Evolutionary conservation across 2,113 vertebrate species (phyloP).

Genomic region (Thalassoma bifasciatum): DNA sequence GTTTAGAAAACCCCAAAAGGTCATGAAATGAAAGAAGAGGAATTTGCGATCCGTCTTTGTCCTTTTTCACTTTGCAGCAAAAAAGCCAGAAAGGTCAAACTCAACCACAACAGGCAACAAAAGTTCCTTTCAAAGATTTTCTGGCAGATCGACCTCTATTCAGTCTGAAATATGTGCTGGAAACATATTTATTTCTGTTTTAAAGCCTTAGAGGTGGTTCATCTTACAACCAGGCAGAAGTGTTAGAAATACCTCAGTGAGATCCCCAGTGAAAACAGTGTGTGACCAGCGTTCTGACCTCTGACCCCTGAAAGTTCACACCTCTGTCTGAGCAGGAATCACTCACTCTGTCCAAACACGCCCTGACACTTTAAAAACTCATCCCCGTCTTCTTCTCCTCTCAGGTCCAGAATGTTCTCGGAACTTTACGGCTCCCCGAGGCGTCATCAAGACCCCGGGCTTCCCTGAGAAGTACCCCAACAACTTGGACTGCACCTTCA

Average conservation of each 20-base stretch:
- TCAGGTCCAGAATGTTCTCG: slow-evolving; percentile 95
- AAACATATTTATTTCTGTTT: background rate
- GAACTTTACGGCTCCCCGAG: slow-evolving; percentile 91
- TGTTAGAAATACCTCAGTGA: background rate
- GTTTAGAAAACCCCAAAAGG: background rate
- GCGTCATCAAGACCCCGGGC: slow-evolving; percentile 93
- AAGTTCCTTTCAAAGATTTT: background rate
- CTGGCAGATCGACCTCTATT: background rate
- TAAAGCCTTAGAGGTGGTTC: background rate
- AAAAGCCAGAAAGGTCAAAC: slow-evolving; percentile 9
- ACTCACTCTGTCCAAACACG: slow-evolving; percentile 34
- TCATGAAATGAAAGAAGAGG: background rate
- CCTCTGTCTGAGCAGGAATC: background rate
- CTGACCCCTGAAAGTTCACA: slow-evolving; percentile 2
- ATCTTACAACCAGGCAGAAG: background rate
- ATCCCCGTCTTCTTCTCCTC: background rate
- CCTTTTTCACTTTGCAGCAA: background rate
- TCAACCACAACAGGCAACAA: background rate
- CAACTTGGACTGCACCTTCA: slow-evolving; percentile 97
- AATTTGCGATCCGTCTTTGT: background rate
- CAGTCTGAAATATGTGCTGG: background rate
- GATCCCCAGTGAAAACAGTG: background rate
- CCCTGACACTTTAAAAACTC: slow-evolving; percentile 24
- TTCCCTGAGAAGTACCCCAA: slow-evolving; percentile 98
- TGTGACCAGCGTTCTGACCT: background rate